Evolutionary conservation across 37 sponge, comb jelly and placozoan species (phyloP), one percentile per base, ranked within the genome.

Genomic region (Mnemiopsis leidyi): DNA sequence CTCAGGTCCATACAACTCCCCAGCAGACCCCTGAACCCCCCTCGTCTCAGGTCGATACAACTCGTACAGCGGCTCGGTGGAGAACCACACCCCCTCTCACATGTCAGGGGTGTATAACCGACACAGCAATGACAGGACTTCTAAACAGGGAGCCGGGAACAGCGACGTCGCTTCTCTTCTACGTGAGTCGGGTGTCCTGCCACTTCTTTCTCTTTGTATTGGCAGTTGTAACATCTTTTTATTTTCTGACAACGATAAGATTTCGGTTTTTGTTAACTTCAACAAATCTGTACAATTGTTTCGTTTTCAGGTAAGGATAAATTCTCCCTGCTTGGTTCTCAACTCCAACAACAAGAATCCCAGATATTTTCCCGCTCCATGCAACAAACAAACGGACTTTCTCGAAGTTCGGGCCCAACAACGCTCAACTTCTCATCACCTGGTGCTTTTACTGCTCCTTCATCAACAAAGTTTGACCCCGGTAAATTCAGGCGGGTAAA

Each of bases 261-360:
- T n/a, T n/a, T n/a, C n/a, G n/a, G n/a, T n/a, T n/a, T n/a, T n/a
- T n/a, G n/a, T n/a, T n/a, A n/a, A n/a, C n/a, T n/a, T n/a, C n/a
- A n/a, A n/a, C n/a, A n/a, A n/a, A n/a, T n/a, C n/a, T n/a, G n/a
- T n/a, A n/a, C n/a, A n/a, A n/a, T n/a, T n/a, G n/a, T n/a, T n/a
- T n/a, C n/a, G n/a, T 26, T 26, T 3, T 25, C 90, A 85, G 90
- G 61, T 29, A 38, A 33, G 61, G 90, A 85, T 29, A 85, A 85
- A 37, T 85, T 85, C 29, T 23, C 24, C 3, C 30, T 85, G 48
- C 32, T 85, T 7, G 90, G 90, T n/a, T 85, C 90, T 29, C 90
- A 85, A 33, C 90, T 85, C 29, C 90, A 85, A 38, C 90, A 85
- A 37, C 90, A 85, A 23, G 90, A 85, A 40, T 85, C 90, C 40